phyloP scores from a whole-genome alignment of 2,797 vertebrate species.

The Enoplosus armatus region DNA sequence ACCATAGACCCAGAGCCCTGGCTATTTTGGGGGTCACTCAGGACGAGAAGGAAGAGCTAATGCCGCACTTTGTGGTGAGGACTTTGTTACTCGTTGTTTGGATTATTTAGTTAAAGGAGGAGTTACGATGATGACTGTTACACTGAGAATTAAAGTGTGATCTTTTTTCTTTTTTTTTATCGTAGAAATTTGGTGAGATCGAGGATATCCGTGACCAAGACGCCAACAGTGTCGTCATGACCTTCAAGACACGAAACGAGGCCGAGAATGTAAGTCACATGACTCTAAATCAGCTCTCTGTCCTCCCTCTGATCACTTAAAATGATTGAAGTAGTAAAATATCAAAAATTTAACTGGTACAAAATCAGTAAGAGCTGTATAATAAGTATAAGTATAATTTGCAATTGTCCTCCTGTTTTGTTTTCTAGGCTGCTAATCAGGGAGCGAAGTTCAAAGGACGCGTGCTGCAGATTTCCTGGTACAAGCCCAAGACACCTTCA shows the following conservation, averaged over 20 bases:
- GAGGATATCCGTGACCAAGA: conserved; percentile 93
- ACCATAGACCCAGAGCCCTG: conserved; percentile 94
- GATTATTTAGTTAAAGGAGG: not conserved
- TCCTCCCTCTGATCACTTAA: not conserved
- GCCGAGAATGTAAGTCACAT: conserved; percentile 90
- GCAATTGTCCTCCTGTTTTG: not conserved
- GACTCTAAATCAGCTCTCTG: not conserved
- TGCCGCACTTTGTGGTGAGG: conserved; percentile 96
- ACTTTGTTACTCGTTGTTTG: not conserved
- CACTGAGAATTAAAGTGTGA: not conserved
- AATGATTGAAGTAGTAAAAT: not conserved
- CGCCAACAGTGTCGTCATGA: conserved; percentile 89
- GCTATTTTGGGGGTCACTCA: conserved; percentile 90
- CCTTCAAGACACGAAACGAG: conserved; percentile 91
- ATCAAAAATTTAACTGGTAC: not conserved
- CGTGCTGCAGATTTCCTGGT: conserved; percentile 95
- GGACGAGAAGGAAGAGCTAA: conserved; percentile 95
- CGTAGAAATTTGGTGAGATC: conserved; percentile 92
- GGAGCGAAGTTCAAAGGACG: conserved; percentile 97
- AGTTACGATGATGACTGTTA: not conserved
- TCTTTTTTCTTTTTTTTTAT: not conserved
- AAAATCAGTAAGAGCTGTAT: not conserved
- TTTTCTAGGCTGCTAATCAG: conserved; percentile 92
- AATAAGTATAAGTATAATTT: not conserved
- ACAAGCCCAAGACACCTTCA: conserved; percentile 96